Conservation (phyloP, 2,797 vertebrate species). For the Poeciliopsis gracilis region DNA sequence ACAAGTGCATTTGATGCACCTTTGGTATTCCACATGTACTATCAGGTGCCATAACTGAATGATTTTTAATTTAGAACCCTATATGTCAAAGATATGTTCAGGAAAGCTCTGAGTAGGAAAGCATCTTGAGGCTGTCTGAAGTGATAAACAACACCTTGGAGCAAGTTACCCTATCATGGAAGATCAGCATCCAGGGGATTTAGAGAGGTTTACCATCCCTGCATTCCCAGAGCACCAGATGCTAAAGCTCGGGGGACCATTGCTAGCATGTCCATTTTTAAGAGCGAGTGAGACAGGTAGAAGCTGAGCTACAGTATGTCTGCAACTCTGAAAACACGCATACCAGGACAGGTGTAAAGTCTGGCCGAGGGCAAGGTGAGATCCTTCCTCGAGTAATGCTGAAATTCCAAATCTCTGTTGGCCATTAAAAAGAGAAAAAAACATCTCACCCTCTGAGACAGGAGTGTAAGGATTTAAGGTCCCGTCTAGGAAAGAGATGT, state of each 20-base stretch:
- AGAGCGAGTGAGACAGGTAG: conserved; percentile 45
- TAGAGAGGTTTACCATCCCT: conserved; percentile 71
- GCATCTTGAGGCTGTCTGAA: conserved; percentile 51
- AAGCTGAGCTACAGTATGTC: conserved; percentile 44
- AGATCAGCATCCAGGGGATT: conserved; percentile 75
- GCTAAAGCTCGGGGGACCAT: conserved; percentile 67
- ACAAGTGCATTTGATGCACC: conserved; percentile 58
- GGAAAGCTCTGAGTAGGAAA: conserved; percentile 66
- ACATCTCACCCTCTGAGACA: conserved; percentile 45
- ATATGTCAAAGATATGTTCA: conserved; percentile 78
- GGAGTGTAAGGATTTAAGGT: conserved; percentile 47
- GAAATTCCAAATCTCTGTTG: conserved; percentile 65
- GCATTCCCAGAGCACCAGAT: conserved; percentile 67
- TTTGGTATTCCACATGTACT: conserved; percentile 55
- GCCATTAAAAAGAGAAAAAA: conserved; percentile 51
- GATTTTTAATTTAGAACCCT: conserved; percentile 82
- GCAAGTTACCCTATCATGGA: conserved; percentile 80
- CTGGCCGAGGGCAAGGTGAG: conserved; percentile 77
- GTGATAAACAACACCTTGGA: conserved; percentile 81
- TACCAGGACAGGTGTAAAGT: conserved; percentile 81
- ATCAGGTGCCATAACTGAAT: conserved; percentile 72
- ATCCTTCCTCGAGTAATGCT: conserved; percentile 64
- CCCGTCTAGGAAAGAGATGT: conserved; percentile 27
- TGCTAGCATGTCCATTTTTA: conserved; percentile 59
- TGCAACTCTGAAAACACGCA: conserved; percentile 73